Base-by-base conservation (phyloP, 35 echinoderm and acorn worm genomes). In the Strongylocentrotus purpuratus region DNA sequence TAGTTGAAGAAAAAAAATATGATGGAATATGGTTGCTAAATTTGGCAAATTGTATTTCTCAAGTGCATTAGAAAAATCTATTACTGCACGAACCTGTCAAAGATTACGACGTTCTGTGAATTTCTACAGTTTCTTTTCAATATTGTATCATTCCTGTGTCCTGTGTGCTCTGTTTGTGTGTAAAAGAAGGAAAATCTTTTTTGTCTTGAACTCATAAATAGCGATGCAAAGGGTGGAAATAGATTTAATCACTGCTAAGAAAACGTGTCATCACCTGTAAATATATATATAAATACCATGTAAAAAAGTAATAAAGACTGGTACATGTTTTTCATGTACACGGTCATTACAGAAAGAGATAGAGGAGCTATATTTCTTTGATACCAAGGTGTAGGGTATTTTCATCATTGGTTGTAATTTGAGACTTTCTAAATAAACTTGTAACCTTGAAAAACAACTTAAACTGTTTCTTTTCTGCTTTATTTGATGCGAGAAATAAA, bases 361-460 rank as follows among this genome's bases (percentile, higher is more conserved):
- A 78, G 25, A 8, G 65, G 65, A 78, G 18, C 65, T 78, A 78
- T 78, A 78, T 78, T 78, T 78, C 65, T 78, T 5, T 78, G n/a
- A n/a, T 28, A 78, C 65, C 65, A n/a, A 28, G 25, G 65, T 78
- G 65, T 78, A 78, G 65, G 65, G 65, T 78, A 78, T 78, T 78
- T 78, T 78, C 65, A 28, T 78, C 65, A 78, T 78, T 78, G 65
- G 65, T 78, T 78, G 65, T 78, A 78, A 78, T 78, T n/a, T 78
- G 65, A 78, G 65, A 78, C 20, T 78, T 78, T 78, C 65, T 78
- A 78, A 78, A 78, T 78, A 78, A 78, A 78, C 61, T 22, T 78
- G 25, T 78, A 78, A 78, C 65, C 65, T 78, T 18, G 2, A 20
- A 25, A 14, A 70, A 70, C 5, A 22, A 70, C 61, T 25, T 18